Conservation (phyloP, 2,113 vertebrate species). For the Ovis canadensis region DNA sequence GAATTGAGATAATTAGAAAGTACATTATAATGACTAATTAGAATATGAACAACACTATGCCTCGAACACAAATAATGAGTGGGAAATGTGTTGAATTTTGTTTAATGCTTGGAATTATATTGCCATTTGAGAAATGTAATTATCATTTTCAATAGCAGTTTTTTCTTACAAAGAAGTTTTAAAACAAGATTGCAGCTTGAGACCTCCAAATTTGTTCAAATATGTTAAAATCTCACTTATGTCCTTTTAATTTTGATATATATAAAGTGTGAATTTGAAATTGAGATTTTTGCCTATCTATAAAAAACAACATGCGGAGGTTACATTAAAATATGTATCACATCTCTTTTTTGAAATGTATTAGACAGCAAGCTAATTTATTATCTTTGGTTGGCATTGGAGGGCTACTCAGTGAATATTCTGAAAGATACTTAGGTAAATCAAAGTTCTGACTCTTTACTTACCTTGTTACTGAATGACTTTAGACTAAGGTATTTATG, state of each 20-base stretch:
- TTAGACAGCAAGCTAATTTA: background rate
- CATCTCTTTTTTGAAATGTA: constrained; percentile 26
- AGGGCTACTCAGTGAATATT: background rate
- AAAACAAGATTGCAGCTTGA: constrained; percentile 33
- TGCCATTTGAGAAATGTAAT: constrained; percentile 49
- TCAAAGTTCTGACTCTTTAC: background rate
- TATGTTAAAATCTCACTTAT: constrained; percentile 21
- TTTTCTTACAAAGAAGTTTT: constrained; percentile 25
- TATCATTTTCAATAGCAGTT: constrained; percentile 51
- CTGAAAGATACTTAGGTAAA: background rate
- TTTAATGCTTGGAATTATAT: constrained; percentile 39
- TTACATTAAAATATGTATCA: constrained; percentile 39
- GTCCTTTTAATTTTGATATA: constrained; percentile 38
- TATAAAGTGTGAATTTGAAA: constrained; percentile 33
- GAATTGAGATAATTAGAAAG: constrained; percentile 52
- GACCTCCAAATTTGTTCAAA: constrained; percentile 27
- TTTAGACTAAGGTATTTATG: background rate
- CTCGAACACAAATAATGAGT: constrained; percentile 45
- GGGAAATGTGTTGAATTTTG: background rate
- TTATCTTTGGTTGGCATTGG: background rate
- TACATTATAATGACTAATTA: constrained; percentile 30
- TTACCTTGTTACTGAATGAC: background rate
- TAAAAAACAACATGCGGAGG: constrained; percentile 29
- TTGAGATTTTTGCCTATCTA: constrained; percentile 33
- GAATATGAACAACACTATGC: constrained; percentile 49